Conservation (phyloP, 2,113 vertebrate species). For the Meriones unguiculatus region DNA sequence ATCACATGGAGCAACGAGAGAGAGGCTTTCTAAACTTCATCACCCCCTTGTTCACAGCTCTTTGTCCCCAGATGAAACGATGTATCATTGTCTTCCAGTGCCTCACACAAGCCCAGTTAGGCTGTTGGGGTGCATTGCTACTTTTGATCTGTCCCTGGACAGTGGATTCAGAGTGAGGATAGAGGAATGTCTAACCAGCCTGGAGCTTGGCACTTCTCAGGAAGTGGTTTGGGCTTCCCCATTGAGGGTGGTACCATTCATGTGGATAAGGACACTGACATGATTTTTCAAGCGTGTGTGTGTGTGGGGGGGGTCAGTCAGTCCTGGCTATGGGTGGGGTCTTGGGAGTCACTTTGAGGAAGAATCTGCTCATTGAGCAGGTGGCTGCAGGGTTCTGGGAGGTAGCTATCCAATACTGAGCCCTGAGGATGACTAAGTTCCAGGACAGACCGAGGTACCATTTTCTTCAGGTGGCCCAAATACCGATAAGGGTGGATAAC, state of each 20-base stretch:
- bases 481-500: background rate
- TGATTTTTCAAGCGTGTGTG: background rate
- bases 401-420: background rate
- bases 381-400: background rate
- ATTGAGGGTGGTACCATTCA: too few species aligned
- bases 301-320: too few species aligned
- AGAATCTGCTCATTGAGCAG: background rate
- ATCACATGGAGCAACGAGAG: rapidly evolving
- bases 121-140: rapidly evolving
- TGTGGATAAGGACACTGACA: background rate
- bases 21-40: background rate
- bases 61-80: too few species aligned
- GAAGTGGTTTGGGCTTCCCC: background rate
- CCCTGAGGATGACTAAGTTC: background rate
- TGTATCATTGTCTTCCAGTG: background rate
- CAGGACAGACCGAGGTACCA: background rate
- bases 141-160: background rate
- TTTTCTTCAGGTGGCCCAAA: background rate
- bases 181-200: background rate
- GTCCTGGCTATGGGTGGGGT: background rate
- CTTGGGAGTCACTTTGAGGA: background rate
- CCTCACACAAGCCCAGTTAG: background rate
- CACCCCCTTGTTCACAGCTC: background rate
- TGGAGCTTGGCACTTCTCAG: background rate
- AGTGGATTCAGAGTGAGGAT: background rate